Evolutionary conservation across 2,797 vertebrate genomes (phyloP).

Genomic region (Aeoliscus strigatus): DNA sequence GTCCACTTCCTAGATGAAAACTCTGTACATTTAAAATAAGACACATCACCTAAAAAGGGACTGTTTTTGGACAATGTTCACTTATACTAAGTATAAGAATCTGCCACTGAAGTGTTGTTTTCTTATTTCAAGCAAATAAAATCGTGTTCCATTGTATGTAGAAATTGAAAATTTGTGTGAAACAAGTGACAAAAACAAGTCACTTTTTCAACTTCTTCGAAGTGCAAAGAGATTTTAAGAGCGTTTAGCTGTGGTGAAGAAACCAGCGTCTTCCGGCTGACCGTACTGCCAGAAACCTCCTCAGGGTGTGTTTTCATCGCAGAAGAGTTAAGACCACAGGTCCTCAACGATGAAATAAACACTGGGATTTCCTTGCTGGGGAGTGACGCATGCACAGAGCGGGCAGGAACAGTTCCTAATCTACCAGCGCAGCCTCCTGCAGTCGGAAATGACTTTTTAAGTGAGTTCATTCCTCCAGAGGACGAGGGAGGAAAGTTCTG

Average conservation of each 20-base stretch:
- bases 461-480: not conserved
- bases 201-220: not conserved
- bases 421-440: conserved; percentile 3
- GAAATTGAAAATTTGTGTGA: no score
- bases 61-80: no score
- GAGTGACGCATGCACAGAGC: conserved; percentile 45
- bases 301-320: conserved; percentile 22
- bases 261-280: conserved; percentile 8
- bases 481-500: not conserved
- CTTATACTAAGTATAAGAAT: no score
- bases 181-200: no score
- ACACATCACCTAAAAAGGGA: no score
- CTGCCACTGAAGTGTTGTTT: no score
- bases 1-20: no score
- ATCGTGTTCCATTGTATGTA: no score
- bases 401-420: conserved; percentile 28
- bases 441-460: not conserved
- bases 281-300: conserved; percentile 15
- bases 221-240: conserved; percentile 1
- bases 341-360: conserved; percentile 42
- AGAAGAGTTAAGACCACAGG: conserved; percentile 27
- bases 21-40: no score
- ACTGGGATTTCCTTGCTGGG: conserved; percentile 54
- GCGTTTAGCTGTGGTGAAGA: conserved; percentile 3
- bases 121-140: no score